phyloP scores from a whole-genome alignment of 2,113 vertebrate species.

The Archilochus colubris region DNA sequence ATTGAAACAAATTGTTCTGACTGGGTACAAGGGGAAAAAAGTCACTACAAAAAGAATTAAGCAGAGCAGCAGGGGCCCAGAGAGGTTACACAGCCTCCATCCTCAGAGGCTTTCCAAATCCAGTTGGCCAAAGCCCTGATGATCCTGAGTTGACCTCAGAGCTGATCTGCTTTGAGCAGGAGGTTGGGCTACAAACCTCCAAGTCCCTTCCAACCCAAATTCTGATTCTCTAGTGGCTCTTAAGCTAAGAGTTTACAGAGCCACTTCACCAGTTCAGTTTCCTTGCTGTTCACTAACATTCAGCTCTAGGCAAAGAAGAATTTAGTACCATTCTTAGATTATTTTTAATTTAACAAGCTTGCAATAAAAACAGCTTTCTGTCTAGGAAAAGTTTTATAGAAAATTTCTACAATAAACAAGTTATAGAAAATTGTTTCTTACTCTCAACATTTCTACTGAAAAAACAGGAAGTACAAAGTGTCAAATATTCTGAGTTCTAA shows the following conservation, averaged over 20 bases:
- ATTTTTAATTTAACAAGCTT: neutral
- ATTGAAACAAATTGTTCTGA: neutral
- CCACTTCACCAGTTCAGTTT: neutral
- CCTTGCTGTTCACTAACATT: neutral
- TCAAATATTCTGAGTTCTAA: neutral
- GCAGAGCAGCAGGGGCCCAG: neutral
- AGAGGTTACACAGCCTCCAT: neutral
- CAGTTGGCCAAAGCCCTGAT: neutral
- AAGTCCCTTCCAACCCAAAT: neutral
- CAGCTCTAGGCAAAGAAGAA: neutral
- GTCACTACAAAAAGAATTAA: neutral
- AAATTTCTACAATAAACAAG: neutral
- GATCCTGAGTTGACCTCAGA: neutral
- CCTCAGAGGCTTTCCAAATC: neutral
- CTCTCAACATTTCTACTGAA: neutral
- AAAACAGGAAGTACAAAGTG: neutral
- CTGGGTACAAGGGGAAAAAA: fast-evolving
- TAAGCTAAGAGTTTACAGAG: neutral
- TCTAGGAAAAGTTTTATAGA: neutral
- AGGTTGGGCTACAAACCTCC: neutral
- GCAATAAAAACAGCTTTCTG: neutral
- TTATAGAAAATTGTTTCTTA: neutral
- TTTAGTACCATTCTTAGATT: neutral
- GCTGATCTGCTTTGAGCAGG: neutral
- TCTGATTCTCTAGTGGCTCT: neutral